Evolutionary conservation across 2,113 vertebrate genomes (phyloP), one percentile per base, ranked within the genome.

Genomic region (Dromiciops gliroides): DNA sequence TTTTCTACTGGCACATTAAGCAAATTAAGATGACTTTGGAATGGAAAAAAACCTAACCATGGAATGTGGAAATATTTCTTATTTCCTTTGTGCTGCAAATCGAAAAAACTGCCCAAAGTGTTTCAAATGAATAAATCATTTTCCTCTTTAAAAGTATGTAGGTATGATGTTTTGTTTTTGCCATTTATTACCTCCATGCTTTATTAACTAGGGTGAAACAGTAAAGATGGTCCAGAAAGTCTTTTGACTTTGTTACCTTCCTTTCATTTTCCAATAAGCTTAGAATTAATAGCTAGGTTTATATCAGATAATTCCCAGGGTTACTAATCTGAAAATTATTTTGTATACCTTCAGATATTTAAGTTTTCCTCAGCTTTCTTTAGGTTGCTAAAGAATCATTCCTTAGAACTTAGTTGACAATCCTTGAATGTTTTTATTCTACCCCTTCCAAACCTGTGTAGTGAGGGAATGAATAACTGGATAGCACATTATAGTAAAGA

Each of bases 21-120:
- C 56, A 91, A 93, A 48, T 91, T 91, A 2, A 24, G 89, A 53
- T 90, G 92, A 88, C 16, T 25, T 23, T 24, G 28, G 44, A 44
- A 6, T 91, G 94, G 94, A 92, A 93, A 96, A 92, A 51, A 48
- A n/a, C n/a, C 1, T 26, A 67, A 89, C 92, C 49, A 12, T 6
- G 37, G 90, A 51, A n/a, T 60, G 31, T 93, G 89, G 89, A 90
- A 3, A 8, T 48, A 1, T 22, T 93, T 50, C 37, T 6, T 8
- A 11, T 50, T 75, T 44, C 12, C 48, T 89, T 92, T 10, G 14
- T 22, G 24, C 49, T 90, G 48, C 10, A 89, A 37, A 9, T 2
- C 51, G 92, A 90, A 91, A 94, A 90, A 90, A 89, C 75, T 9
- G 24, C 95, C 67, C 25, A 24, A 47, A 48, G 89, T 10, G 28